Evolutionary conservation across 2,888 invertebrate genomes (phyloP).

Genomic region (Calameuta filiformis): DNA sequence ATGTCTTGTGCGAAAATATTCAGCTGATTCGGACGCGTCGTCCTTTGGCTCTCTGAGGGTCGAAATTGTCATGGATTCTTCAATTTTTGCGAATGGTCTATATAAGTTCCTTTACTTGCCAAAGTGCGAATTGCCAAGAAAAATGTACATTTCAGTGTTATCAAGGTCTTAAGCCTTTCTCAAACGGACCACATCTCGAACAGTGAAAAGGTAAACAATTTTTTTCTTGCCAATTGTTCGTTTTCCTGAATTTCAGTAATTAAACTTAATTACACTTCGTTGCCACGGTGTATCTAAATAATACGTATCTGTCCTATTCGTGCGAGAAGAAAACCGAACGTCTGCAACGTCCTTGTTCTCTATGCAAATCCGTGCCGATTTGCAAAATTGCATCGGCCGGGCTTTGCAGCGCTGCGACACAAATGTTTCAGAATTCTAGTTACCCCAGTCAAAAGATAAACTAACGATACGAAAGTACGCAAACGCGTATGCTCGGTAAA

Average conservation of each 20-base stretch:
- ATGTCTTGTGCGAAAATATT: too few relatives aligned
- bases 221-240: neutral
- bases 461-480: neutral
- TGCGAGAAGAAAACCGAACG: neutral
- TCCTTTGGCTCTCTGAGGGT: too few relatives aligned
- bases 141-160: neutral
- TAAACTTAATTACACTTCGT: neutral
- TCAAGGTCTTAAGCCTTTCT: neutral
- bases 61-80: neutral
- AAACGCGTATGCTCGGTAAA: neutral
- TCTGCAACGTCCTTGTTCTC: neutral
- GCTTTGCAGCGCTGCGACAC: neutral
- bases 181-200: neutral
- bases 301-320: neutral
- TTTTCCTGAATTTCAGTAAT: neutral
- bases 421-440: neutral
- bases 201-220: neutral
- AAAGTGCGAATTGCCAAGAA: neutral
- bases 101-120: neutral
- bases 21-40: too few relatives aligned
- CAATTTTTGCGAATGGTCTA: neutral
- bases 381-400: neutral
- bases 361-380: neutral
- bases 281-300: neutral
- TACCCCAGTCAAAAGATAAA: neutral